phyloP scores from a whole-genome alignment of 2,888 invertebrate species.

The Aspidapion aeneum region DNA sequence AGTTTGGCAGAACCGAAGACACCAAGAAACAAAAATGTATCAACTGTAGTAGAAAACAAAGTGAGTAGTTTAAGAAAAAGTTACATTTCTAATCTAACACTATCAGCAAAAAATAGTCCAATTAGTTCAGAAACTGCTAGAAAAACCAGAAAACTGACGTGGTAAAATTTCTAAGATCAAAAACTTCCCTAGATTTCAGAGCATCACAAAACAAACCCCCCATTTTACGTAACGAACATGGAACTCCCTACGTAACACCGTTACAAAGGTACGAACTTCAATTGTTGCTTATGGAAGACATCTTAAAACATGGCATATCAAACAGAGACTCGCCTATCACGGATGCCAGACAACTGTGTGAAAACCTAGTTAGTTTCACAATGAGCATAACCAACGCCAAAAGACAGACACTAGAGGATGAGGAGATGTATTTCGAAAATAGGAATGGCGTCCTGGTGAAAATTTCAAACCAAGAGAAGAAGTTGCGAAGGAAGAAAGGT shows the following conservation, averaged over 20 bases:
- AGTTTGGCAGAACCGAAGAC: constrained; percentile 16
- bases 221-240: constrained; percentile 51
- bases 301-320: constrained; percentile 56
- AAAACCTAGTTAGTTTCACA: constrained; percentile 73
- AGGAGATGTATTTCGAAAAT: constrained; percentile 67
- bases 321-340: constrained; percentile 57
- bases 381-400: constrained; percentile 77
- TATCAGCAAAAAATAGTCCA: constrained; percentile 7
- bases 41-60: constrained; percentile 31
- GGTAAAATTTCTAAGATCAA: constrained; percentile 44
- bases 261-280: constrained; percentile 73
- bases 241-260: constrained; percentile 54
- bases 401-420: constrained; percentile 77
- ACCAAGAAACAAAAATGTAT: constrained; percentile 16
- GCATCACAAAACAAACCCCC: constrained; percentile 28
- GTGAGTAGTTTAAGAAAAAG: constrained; percentile 32
- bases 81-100: constrained; percentile 28
- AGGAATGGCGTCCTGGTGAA: constrained; percentile 55
- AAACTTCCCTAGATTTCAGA: constrained; percentile 44
- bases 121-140: constrained; percentile 11
- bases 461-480: constrained; percentile 60
- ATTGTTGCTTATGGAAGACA: constrained; percentile 70
- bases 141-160: constrained; percentile 20
- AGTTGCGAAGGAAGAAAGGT: constrained; percentile 63
- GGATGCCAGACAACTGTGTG: constrained; percentile 64